Evolutionary conservation across 2,113 vertebrate species (phyloP).

Genomic region (Pseudolaguvia tuberculata): DNA sequence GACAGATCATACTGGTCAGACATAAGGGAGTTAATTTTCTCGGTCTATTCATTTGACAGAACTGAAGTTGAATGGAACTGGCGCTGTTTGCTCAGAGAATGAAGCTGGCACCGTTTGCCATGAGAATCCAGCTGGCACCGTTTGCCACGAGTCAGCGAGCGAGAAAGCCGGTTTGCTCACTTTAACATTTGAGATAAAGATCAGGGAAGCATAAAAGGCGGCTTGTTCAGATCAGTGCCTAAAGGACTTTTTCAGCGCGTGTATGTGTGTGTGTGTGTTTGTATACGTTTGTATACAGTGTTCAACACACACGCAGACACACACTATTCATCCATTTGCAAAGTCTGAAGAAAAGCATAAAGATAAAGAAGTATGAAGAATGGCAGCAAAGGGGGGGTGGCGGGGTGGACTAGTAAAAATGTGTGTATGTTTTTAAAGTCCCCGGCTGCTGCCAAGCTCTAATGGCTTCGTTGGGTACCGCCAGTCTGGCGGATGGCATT

Average conservation of each 20-base stretch:
- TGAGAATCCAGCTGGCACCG: conserved; percentile 1
- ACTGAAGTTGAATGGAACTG: conserved; percentile 17
- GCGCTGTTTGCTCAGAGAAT: conserved; percentile 3
- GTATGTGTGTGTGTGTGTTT: conserved; percentile 17
- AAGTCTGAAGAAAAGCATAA: conserved; percentile 6
- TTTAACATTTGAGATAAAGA: conserved; percentile 26
- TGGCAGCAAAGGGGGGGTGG: neutral
- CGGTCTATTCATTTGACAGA: conserved; percentile 4
- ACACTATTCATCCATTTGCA: no score
- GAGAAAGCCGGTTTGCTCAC: conserved; percentile 9
- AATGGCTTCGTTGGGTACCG: conserved; percentile 26
- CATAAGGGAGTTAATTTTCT: conserved; percentile 13
- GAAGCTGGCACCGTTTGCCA: neutral
- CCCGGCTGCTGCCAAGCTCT: conserved; percentile 24
- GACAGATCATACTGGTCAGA: neutral
- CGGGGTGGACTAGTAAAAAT: neutral
- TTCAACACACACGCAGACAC: no score
- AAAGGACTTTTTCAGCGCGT: conserved; percentile 19
- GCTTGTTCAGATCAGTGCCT: conserved; percentile 23
- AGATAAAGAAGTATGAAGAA: neutral
- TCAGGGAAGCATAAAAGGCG: conserved; percentile 18
- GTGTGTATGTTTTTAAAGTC: neutral
- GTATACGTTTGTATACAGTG: conserved; percentile 7
- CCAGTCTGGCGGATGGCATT: conserved; percentile 21
- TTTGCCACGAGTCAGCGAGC: conserved; percentile 8